Evolutionary conservation across 2,797 vertebrate genomes (phyloP).

Genomic region (Phylloscopus collybita): DNA sequence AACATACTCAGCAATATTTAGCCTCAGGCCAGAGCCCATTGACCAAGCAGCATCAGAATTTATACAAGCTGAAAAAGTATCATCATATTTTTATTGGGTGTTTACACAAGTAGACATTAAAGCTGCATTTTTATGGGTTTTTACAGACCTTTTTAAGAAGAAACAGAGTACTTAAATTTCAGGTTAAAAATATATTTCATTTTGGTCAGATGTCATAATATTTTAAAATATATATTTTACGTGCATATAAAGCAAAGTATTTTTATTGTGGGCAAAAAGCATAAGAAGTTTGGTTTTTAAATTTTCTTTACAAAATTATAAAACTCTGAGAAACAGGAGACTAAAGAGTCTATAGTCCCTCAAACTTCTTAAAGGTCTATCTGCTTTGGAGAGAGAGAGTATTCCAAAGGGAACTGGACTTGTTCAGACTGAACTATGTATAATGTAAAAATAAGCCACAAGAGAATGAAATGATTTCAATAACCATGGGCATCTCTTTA

Average conservation of each 20-base stretch:
- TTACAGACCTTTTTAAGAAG: background rate
- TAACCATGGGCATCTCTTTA: background rate
- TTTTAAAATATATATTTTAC: background rate
- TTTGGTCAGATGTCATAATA: background rate
- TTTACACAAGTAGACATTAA: background rate
- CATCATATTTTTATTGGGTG: background rate
- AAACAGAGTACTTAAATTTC: background rate
- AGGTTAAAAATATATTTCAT: background rate
- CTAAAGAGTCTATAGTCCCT: background rate
- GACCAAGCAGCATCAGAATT: background rate
- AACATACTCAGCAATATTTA: background rate
- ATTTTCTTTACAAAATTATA: background rate
- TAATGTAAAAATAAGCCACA: background rate
- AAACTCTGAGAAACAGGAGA: background rate
- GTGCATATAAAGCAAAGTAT: background rate
- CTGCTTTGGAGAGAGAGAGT: background rate
- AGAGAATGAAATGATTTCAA: background rate
- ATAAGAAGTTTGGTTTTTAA: background rate
- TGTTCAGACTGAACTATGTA: background rate
- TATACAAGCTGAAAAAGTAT: background rate
- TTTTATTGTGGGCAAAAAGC: background rate
- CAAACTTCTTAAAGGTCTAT: background rate
- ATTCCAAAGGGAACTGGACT: background rate
- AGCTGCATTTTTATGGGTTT: background rate
- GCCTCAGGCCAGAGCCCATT: background rate